A percentile compares a stretch with the other conserved stretches of the same genome.
Evolutionary conservation across 1,140 invertebrate genomes (phyloP).

Genomic region (Panagrolaimus sp.): DNA sequence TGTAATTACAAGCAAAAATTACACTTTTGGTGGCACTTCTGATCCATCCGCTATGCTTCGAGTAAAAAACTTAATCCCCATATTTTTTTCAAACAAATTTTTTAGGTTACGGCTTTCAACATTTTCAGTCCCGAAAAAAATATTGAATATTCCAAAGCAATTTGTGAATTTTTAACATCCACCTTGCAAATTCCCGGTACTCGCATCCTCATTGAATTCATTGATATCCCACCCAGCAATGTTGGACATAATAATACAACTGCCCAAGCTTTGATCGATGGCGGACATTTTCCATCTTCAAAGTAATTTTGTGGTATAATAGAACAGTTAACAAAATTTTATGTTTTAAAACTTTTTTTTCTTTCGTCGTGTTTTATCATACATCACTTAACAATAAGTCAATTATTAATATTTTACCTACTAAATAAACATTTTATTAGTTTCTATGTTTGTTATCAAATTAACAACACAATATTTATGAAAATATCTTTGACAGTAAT

Average conservation of each 20-base stretch:
- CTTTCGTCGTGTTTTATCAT: no score
- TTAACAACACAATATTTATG: no score
- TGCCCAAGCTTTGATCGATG: constrained; percentile 2
- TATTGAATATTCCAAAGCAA: constrained; percentile 1
- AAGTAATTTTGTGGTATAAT: no score
- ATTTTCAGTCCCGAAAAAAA: constrained; percentile 9
- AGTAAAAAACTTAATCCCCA: constrained; percentile 8
- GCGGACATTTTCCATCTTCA: not conserved
- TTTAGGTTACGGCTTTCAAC: constrained; percentile 1
- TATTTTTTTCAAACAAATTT: constrained; percentile 5
- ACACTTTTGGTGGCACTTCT: not conserved
- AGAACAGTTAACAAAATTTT: no score
- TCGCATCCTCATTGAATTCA: constrained; percentile 3
- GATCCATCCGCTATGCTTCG: not conserved
- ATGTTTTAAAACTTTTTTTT: no score
- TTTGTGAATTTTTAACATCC: constrained; percentile 8
- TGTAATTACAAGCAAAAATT: not conserved
- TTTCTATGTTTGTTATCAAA: no score
- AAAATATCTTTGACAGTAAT: no score
- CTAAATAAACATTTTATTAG: no score
- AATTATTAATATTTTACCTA: no score
- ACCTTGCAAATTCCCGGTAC: not conserved
- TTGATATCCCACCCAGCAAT: not conserved
- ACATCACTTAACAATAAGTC: no score
- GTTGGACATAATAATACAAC: constrained; percentile 3